Base-by-base conservation (phyloP, 2,888 invertebrate genomes). In the Idaea aversata region DNA sequence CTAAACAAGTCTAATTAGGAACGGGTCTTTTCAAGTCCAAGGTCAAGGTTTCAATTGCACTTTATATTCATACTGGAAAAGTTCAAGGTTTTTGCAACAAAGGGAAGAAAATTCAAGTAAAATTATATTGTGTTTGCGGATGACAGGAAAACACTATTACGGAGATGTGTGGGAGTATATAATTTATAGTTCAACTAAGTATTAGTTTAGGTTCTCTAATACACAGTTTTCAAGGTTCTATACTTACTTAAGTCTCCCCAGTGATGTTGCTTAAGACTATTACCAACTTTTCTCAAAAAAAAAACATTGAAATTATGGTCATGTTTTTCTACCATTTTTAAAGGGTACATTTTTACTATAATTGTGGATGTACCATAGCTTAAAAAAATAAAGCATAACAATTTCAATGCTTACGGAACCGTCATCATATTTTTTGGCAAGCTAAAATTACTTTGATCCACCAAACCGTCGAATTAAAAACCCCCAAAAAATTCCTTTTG, bases 1-100 rank as follows among this genome's bases (percentile, higher is more conserved):
- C 7, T 47, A 47, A 47, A 57, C 66, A 35, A 58, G 59, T 61
- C 61, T 60, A 65, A 67, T 47, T 47, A 47, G 10, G 47, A 47
- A 5, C 7, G 6, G 6, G 47, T 47, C 34, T 59, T 59, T 7
- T 65, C 80, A 87, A 79, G 80, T 83, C 75, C 83, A 83, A 81
- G 84, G 86, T 78, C 84, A 85, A 81, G 82, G 84, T 74, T 77
- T 74, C 74, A 75, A 75, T 80, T 77, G 78, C 80, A 80, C 69
- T 72, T 83, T 80, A 85, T 85, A 83, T 83, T 81, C 85, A 82
- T 82, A 76, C 80, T 78, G 72, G 72, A 71, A 64, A 65, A 69
- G 65, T 69, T 65, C 66, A 47, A 47, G 73, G 16, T 62, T 70
- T 65, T 62, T 34, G 64, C 60, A 65, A 70, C 68, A 70, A 66